Evolutionary conservation across 1,140 invertebrate genomes (phyloP).

Genomic region (Brachionus sp.): DNA sequence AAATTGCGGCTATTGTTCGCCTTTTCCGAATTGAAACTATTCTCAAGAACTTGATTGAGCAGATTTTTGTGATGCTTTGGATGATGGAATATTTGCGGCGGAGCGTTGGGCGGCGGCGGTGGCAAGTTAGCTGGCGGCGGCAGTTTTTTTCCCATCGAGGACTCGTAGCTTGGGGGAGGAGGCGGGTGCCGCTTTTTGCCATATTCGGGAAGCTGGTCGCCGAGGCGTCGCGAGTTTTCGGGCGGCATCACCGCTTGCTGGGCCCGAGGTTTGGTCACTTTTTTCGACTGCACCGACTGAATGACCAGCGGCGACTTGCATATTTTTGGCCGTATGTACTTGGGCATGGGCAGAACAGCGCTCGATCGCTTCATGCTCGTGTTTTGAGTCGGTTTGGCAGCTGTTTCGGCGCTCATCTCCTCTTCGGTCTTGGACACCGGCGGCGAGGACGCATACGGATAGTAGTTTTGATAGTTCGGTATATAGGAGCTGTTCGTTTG

Average conservation of each 20-base stretch:
- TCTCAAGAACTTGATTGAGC: constrained; percentile 3
- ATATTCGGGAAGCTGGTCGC: not conserved
- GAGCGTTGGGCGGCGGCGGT: constrained; percentile 20
- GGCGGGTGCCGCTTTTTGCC: not conserved
- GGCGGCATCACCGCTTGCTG: not conserved
- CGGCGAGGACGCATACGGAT: not conserved
- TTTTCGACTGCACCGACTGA: constrained; percentile 3
- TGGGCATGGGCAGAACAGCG: not conserved
- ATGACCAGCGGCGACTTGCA: constrained; percentile 8
- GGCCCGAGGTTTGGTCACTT: not conserved
- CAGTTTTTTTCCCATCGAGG: not conserved
- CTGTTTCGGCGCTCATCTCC: not conserved
- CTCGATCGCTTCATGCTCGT: constrained; percentile 3
- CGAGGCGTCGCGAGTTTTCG: not conserved
- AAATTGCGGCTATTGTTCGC: not conserved
- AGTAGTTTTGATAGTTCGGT: constrained; percentile 18
- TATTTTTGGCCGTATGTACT: constrained; percentile 23
- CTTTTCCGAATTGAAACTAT: constrained; percentile 16
- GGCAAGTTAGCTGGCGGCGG: not conserved
- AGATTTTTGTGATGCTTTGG: constrained; percentile 12
- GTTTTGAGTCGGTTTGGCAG: not conserved
- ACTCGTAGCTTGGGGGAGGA: constrained; percentile 10
- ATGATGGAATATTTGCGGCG: constrained; percentile 30
- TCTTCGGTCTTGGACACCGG: not conserved
- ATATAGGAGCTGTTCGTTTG: not conserved